Conservation (phyloP, 2,888 invertebrate species). For the Molorchus minor region DNA sequence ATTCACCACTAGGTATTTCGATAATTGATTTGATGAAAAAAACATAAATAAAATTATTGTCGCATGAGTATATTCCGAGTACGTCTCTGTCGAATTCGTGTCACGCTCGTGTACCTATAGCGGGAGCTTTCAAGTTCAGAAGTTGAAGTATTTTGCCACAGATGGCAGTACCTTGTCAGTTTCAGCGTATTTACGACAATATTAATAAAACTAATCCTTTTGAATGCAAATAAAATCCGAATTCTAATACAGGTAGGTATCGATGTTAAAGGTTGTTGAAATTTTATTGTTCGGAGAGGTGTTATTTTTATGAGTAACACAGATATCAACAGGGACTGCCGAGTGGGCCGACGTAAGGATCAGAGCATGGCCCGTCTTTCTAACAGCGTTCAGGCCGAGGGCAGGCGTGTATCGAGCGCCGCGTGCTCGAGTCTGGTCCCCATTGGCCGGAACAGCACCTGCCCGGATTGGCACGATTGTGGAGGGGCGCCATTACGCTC, state of each 20-base stretch:
- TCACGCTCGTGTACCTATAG: slow-evolving; percentile 1
- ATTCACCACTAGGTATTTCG: no score
- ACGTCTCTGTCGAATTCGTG: slow-evolving; percentile 9
- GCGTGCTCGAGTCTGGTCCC: slow-evolving; percentile 53
- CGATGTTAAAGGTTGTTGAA: slow-evolving; percentile 5
- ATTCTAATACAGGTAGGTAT: background rate
- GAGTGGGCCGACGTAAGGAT: slow-evolving; percentile 17
- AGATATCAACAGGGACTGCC: slow-evolving; percentile 8
- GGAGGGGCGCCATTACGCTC: slow-evolving; percentile 65
- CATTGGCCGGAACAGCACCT: slow-evolving; percentile 66
- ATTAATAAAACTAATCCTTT: background rate
- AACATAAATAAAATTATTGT: no score
- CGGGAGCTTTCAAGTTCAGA: slow-evolving; percentile 7
- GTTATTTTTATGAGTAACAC: slow-evolving; percentile 21
- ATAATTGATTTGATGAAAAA: no score
- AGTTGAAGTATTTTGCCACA: slow-evolving; percentile 29
- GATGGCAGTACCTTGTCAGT: slow-evolving; percentile 35
- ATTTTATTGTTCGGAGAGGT: slow-evolving; percentile 16
- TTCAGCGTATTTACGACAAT: background rate
- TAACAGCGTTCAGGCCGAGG: slow-evolving; percentile 32
- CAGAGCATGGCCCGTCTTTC: slow-evolving; percentile 19
- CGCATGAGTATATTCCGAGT: slow-evolving; percentile 8
- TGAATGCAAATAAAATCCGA: background rate
- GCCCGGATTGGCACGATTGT: slow-evolving; percentile 62
- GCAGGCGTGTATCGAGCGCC: slow-evolving; percentile 46